These are phyloP conservation scores for Mionectes olivaceus DNA, from an alignment of 2,797 vertebrate species.

Conservation along the genomic window DNA sequence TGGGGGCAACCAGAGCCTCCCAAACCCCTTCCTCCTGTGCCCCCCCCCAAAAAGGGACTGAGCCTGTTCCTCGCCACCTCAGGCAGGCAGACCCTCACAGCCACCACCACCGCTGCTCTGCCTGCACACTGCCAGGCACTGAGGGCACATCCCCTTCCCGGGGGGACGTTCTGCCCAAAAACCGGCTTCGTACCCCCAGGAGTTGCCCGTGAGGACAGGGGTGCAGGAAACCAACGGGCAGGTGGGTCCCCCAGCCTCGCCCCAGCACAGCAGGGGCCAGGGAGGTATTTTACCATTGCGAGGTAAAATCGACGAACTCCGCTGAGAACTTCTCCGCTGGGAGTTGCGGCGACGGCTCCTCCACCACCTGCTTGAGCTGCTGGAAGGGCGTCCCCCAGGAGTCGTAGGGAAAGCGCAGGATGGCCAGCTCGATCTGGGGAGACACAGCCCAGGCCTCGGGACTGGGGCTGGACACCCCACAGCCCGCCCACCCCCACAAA, in stretches of 20 bases:
- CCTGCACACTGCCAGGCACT: background rate
- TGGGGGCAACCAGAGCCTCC: fast-evolving
- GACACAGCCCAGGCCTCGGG: background rate
- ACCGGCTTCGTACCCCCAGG: fast-evolving
- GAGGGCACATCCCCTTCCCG: fast-evolving
- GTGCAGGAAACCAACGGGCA: fast-evolving
- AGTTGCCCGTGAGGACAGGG: background rate
- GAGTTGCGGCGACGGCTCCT: conserved; percentile 93
- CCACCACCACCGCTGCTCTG: background rate
- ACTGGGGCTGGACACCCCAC: fast-evolving
- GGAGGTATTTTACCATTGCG: conserved; percentile 86
- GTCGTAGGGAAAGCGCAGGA: conserved; percentile 93
- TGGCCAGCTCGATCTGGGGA: conserved; percentile 91
- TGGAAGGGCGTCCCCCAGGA: conserved; percentile 97
- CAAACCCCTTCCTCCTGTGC: background rate
- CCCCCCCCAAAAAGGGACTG: fast-evolving
- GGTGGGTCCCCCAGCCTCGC: background rate
- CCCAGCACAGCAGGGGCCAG: fast-evolving
- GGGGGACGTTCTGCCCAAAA: background rate
- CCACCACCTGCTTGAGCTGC: conserved; percentile 98
- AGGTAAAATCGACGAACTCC: conserved; percentile 94
- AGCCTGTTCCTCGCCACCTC: background rate
- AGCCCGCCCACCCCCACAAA: fast-evolving
- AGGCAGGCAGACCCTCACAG: fast-evolving
- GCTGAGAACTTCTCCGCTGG: conserved; percentile 89